These are phyloP conservation scores for Sprattus sprattus DNA, from an alignment of 2,113 vertebrate genomes.

Conservation along the genomic window DNA sequence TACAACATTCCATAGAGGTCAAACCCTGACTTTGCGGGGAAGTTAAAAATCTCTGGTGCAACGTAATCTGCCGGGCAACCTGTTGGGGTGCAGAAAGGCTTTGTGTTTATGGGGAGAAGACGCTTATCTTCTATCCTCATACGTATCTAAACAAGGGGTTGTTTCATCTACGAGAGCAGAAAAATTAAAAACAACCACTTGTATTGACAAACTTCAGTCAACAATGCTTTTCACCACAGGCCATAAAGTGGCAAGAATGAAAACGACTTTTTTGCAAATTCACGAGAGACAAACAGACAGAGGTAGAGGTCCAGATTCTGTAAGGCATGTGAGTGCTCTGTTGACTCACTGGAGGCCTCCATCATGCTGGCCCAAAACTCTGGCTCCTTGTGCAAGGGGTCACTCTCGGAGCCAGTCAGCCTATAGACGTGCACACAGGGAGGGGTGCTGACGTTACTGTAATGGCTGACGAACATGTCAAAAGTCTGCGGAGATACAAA, in stretches of 20 bases:
- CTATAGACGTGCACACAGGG: constrained; percentile 96
- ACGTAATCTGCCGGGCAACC: constrained; percentile 91
- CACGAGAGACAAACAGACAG: background rate
- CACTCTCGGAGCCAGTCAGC: constrained; percentile 77
- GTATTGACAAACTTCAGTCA: background rate
- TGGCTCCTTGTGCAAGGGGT: constrained; percentile 85
- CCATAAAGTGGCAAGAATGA: too few species aligned
- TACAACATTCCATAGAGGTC: constrained; percentile 95
- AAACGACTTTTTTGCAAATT: background rate
- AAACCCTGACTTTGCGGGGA: constrained; percentile 83
- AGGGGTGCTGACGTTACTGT: constrained; percentile 90
- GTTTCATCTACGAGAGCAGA: background rate
- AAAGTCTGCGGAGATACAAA: constrained; percentile 77
- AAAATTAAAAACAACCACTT: background rate
- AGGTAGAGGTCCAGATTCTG: background rate
- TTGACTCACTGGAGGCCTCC: constrained; percentile 88
- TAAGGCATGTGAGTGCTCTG: background rate
- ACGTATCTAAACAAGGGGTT: background rate
- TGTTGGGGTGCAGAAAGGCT: constrained; percentile 52
- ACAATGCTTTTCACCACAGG: background rate
- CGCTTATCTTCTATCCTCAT: background rate
- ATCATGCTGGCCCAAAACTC: constrained; percentile 99
- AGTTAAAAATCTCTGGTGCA: constrained; percentile 93
- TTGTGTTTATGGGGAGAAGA: constrained; percentile 2
- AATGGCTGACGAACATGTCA: constrained; percentile 97